Base-by-base conservation (phyloP, 1,140 invertebrate species). In the Pogonomyrmex barbatus region DNA sequence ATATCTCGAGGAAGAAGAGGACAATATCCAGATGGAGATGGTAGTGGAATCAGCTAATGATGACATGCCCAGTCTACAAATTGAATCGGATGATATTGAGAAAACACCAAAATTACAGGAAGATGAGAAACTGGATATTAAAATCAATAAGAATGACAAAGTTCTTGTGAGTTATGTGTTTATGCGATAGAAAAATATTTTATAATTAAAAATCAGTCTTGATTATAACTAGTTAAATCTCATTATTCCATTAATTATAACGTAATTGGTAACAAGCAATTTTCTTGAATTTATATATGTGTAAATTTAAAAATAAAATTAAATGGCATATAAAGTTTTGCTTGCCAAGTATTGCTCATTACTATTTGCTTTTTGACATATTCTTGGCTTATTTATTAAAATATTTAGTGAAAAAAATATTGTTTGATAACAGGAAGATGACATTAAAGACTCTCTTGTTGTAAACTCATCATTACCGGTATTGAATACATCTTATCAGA, bases 1-100 rank as follows among this genome's bases (percentile, higher is more conserved):
- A 81, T 93, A 90, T 68, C 39, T 91, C 0, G 91, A 92, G 14
- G 90, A 91, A n/a, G 89, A 92, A 30, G 10, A 91, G 52, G 91
- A 86, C 5, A 47, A 89, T 10, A 91, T 93, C 4, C 91, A 93
- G 24, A 60, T 93, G 52, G 92, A 94, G 86, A 94, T 94, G 91
- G 87, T 92, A 0, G 89, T 91, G 47, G 91, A 92, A 54, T 78
- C 91, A 62, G 10, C 77, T 84, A 84, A 88, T 87, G 0, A 62
- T 10, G 88, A 90, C 30, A 60, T 78, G n/a, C 79, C 81, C 24
- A 47, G 60, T 30, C 17, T 83, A 24, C 62, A 24, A 24, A 24
- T 58, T 10, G 86, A 90, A 3, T 45, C 45, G 56, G 85, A 87
- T n/a, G 70, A 87, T 4, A 63, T 73, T 6, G 79, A 89, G 36